Conservation (phyloP, 2,888 invertebrate species). For the Macrophya annulata region DNA sequence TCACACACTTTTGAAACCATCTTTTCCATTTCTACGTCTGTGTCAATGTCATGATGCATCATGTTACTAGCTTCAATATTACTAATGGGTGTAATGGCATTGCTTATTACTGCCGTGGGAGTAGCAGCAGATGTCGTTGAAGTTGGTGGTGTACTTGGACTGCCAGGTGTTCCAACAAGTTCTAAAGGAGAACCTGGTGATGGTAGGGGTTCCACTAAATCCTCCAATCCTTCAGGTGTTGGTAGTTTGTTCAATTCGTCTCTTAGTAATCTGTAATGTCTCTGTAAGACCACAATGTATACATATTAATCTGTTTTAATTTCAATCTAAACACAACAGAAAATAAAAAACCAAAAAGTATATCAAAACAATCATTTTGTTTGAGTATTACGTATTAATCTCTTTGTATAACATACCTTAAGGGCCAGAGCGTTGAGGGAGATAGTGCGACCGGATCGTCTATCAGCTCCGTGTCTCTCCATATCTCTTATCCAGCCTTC, state of each 20-base stretch:
- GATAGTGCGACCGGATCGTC: slow-evolving; percentile 89
- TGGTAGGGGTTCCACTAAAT: slow-evolving; percentile 83
- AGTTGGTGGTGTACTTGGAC: slow-evolving; percentile 74
- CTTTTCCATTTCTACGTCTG: slow-evolving; percentile 90
- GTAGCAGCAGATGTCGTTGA: slow-evolving; percentile 60
- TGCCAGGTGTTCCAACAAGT: slow-evolving; percentile 71
- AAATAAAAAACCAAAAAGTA: neutral
- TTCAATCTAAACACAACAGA: neutral
- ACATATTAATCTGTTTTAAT: neutral
- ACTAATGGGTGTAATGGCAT: slow-evolving; percentile 66
- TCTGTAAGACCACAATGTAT: slow-evolving; percentile 80
- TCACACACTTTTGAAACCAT: slow-evolving; percentile 87
- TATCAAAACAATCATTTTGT: neutral
- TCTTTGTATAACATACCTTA: slow-evolving; percentile 81
- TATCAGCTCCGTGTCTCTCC: slow-evolving; percentile 89
- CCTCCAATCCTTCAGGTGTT: slow-evolving; percentile 89
- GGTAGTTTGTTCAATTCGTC: slow-evolving; percentile 93
- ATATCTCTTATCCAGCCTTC: slow-evolving; percentile 95
- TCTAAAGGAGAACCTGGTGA: slow-evolving; percentile 79
- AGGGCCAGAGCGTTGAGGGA: slow-evolving; percentile 88
- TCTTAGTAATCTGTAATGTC: slow-evolving; percentile 91
- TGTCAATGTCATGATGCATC: slow-evolving; percentile 81
- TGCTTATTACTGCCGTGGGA: slow-evolving; percentile 65
- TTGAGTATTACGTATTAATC: neutral
- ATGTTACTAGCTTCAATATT: slow-evolving; percentile 71